These are phyloP conservation scores for Cecidostiba fungosa DNA, from an alignment of 2,888 invertebrate genomes.

Conservation along the genomic window DNA sequence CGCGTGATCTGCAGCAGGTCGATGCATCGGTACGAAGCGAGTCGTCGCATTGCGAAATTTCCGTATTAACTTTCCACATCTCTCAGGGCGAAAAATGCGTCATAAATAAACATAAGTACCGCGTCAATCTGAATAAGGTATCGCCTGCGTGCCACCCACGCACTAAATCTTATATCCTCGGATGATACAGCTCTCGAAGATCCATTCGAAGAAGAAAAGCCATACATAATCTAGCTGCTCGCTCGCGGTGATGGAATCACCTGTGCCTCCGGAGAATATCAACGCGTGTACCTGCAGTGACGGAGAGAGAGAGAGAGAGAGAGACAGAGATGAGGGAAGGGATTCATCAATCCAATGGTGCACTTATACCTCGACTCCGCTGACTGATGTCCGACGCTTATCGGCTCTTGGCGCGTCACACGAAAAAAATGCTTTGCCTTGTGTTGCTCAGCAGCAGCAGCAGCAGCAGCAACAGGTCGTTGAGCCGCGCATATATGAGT, in stretches of 20 bases:
- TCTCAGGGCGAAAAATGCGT: constrained; percentile 18
- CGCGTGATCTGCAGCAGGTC: too few relatives aligned
- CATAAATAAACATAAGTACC: constrained; percentile 56
- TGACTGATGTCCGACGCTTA: constrained; percentile 73
- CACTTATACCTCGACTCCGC: constrained; percentile 53
- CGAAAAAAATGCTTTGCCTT: constrained; percentile 42
- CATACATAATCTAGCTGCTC: constrained; percentile 2
- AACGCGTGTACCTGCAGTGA: constrained; percentile 37
- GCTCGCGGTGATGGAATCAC: constrained; percentile 49
- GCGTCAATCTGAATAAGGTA: constrained; percentile 11
- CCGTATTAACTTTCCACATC: neutral
- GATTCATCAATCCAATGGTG: constrained; percentile 60
- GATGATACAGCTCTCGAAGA: constrained; percentile 39
- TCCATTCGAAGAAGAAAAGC: constrained; percentile 37
- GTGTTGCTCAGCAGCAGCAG: neutral
- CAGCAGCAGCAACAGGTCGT: constrained; percentile 18
- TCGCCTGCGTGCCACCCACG: constrained; percentile 6
- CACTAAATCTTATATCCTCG: neutral
- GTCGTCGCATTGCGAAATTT: neutral
- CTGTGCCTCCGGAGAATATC: constrained; percentile 53
- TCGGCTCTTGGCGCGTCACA: constrained; percentile 60
- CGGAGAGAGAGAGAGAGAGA: too few relatives aligned
- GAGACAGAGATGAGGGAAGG: neutral
- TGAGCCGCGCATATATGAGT: constrained; percentile 23
- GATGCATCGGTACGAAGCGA: neutral